phyloP scores from a whole-genome alignment of 2,113 vertebrate genomes.

The Tragulus kanchil region DNA sequence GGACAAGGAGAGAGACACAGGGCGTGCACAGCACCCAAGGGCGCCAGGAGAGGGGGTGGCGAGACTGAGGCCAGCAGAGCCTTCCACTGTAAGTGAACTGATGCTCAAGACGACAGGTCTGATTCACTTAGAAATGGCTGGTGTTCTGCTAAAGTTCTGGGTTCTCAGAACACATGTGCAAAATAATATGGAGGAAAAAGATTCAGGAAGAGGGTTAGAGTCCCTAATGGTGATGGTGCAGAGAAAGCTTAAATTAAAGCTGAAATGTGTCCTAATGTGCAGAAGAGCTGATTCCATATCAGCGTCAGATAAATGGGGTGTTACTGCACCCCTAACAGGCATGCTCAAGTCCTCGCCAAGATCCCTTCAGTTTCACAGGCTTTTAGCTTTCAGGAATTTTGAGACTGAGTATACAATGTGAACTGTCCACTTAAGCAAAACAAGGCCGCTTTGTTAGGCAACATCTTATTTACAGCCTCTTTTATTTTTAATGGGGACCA shows the following conservation, averaged over 20 bases:
- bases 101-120: fast-evolving
- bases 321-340: fast-evolving
- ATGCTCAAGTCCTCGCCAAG: fast-evolving
- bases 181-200: background rate
- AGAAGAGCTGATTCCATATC: background rate
- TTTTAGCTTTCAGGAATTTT: background rate
- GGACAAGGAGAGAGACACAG: background rate
- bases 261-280: background rate
- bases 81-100: too few species aligned
- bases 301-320: background rate
- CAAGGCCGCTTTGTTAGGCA: background rate
- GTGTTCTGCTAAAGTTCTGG: background rate
- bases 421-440: background rate
- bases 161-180: background rate
- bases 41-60: background rate
- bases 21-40: fast-evolving
- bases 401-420: background rate
- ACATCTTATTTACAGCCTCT: background rate
- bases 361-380: background rate
- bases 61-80: background rate
- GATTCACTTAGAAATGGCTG: background rate
- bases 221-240: too few species aligned
- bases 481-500: background rate
- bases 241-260: background rate
- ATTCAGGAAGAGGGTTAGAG: background rate